These are phyloP conservation scores for Megaceryle alcyon DNA, from an alignment of 2,797 vertebrate species.

Conservation along the genomic window DNA sequence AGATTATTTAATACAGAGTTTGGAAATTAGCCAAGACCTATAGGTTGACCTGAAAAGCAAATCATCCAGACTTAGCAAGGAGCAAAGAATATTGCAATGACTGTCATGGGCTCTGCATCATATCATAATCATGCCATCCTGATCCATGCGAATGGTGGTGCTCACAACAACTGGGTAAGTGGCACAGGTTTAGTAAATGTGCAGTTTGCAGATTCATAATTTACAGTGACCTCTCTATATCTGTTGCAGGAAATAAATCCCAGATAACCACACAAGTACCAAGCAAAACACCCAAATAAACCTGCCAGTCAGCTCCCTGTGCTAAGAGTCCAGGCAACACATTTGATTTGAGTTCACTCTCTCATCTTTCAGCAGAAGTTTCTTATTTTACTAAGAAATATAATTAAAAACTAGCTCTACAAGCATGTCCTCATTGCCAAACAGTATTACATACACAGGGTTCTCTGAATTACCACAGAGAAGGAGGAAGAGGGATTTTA, in stretches of 20 bases:
- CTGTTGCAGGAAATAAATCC: background rate
- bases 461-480: background rate
- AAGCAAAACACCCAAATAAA: background rate
- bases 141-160: background rate
- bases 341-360: background rate
- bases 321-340: background rate
- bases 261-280: background rate
- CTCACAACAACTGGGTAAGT: background rate
- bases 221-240: background rate
- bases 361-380: background rate
- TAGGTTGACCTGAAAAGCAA: background rate
- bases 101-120: background rate
- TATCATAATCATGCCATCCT: background rate
- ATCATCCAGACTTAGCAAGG: background rate
- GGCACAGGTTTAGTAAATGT: background rate
- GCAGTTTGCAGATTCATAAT: background rate
- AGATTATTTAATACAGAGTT: background rate
- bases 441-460: background rate
- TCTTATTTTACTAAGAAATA: background rate
- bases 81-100: background rate
- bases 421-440: background rate
- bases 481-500: background rate
- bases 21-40: background rate
- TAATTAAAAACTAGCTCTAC: background rate
- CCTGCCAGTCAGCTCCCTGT: accelerated